A percentile compares a stretch with the other conserved stretches of the same genome.
Evolutionary conservation across 1,140 invertebrate species (phyloP).

Genomic region (Neomicropteryx cornuta): DNA sequence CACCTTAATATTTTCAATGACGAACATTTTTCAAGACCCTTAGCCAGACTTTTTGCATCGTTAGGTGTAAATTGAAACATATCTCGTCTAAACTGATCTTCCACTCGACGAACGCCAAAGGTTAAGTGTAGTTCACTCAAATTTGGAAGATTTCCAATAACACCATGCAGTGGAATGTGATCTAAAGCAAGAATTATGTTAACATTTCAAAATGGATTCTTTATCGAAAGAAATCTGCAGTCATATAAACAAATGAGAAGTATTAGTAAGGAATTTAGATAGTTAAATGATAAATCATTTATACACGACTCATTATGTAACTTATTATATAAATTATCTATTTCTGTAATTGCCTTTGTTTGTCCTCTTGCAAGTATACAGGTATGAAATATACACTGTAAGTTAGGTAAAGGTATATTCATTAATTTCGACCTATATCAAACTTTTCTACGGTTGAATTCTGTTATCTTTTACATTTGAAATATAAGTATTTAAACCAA

Average conservation of each 20-base stretch:
- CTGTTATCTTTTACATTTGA: too few relatives aligned
- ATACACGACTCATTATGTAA: neutral
- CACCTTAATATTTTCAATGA: constrained; percentile 31
- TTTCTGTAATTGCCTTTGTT: constrained; percentile 31
- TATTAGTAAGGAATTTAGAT: constrained; percentile 7
- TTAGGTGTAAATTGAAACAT: constrained; percentile 36
- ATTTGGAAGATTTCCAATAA: constrained; percentile 30
- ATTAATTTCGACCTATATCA: too few relatives aligned
- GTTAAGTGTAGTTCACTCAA: constrained; percentile 35
- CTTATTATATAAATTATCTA: constrained; percentile 17
- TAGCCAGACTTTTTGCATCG: constrained; percentile 34
- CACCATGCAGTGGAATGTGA: constrained; percentile 37
- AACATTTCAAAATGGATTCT: constrained; percentile 10
- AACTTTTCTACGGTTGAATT: too few relatives aligned
- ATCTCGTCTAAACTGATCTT: constrained; percentile 30
- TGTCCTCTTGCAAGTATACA: too few relatives aligned
- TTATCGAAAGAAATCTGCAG: neutral
- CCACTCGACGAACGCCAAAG: constrained; percentile 26
- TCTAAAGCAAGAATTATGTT: constrained; percentile 19
- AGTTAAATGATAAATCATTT: neutral
- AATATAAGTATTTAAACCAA: too few relatives aligned
- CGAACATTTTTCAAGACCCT: constrained; percentile 30
- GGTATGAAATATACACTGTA: too few relatives aligned
- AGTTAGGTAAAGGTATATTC: too few relatives aligned
- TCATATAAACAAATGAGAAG: neutral